Evolutionary conservation across 2,113 vertebrate species (phyloP), one percentile per base, ranked within the genome.

Genomic region (Sebastes schlegelii): DNA sequence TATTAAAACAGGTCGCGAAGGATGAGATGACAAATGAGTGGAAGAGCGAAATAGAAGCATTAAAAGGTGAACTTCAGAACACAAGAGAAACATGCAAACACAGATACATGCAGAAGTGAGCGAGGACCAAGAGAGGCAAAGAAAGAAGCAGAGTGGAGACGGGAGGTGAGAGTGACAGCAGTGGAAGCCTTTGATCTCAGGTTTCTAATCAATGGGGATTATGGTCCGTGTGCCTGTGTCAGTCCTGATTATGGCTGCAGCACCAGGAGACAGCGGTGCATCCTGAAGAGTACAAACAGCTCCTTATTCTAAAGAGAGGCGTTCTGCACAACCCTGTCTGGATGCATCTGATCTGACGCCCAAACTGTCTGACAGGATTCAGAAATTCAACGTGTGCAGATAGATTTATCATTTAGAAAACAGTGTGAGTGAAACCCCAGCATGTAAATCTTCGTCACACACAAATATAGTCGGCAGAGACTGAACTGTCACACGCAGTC

Each of bases 201-300:
- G 69, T 89, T 74, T 94, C 86, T 90, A 95, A 95, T 95, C 94
- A 92, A 91, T 91, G 85, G 78, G 91, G 94, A 95, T 95, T 94
- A 95, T 90, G 74, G 89, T 90, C 91, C 45, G 74, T 79, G 82
- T 85, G 91, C 87, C 82, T 77, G 83, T 86, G 90, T 90, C 92
- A 88, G 73, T 79, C 84, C 75, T 88, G 78, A 94, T 94, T 92
- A 93, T 80, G 75, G 86, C 72, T 80, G 70, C 57, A 70, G 79
- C 69, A 40, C 48, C 42, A 57, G 72, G 63, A 89, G 88, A 86
- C 66, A 48, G 8, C 9, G 72, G 66, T 45, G 75, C 85, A 84
- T 82, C 69, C 66, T 77, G 54, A 85, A 70, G 55, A 77, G 48
- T 0, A 63, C 48, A 77, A 78, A 86, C 51, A 54, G 66, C 68